Evolutionary conservation across 1,140 invertebrate genomes (phyloP), one percentile per base, ranked within the genome.

Genomic region (Tigriopus japonicus): DNA sequence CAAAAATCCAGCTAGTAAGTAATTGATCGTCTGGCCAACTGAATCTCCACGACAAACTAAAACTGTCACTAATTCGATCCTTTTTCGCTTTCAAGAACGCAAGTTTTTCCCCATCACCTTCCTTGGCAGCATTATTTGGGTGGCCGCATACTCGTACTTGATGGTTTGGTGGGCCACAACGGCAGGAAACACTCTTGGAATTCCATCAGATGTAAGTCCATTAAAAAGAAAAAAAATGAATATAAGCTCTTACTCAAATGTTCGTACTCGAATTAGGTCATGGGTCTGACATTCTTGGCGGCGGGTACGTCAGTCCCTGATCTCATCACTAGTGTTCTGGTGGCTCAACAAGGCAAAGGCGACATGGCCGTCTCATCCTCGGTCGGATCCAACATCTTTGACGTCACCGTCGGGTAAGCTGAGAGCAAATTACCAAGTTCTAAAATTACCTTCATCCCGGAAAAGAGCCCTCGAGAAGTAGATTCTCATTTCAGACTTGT

Each of bases 361-460:
- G 94, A 98, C 74, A 98, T 98, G 94, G 94, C 94, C 61, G 92
- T 98, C 51, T 96, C 92, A 54, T 96, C 91, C 68, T 96, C 92
- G 19, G 88, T 98, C 64, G 94, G 94, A 65, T 95, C 90, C 73
- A 98, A 98, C 76, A 93, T 98, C 68, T 98, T 98, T 74, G 94
- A 98, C 77, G 90, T 98, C 68, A 89, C 78, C 23, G 71, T 81
- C 35, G 55, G 55, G 55, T 58, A 58, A 58, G 52, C 17, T 35
- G 28, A 9, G 28, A 35, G 3, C 3, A 9, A 35, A 35, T 5
- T 6, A 12, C 45, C 45, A 49, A 3, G 3, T 49, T 49, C 21
- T 12, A 49, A 17, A 17, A 12, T 10, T 49, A 49, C 21, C 10
- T 12, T 49, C 15, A 15, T 43, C 42, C 15, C 15, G 42, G 15